phyloP scores from a whole-genome alignment of 2,113 vertebrate species.

The Gulo gulo region DNA sequence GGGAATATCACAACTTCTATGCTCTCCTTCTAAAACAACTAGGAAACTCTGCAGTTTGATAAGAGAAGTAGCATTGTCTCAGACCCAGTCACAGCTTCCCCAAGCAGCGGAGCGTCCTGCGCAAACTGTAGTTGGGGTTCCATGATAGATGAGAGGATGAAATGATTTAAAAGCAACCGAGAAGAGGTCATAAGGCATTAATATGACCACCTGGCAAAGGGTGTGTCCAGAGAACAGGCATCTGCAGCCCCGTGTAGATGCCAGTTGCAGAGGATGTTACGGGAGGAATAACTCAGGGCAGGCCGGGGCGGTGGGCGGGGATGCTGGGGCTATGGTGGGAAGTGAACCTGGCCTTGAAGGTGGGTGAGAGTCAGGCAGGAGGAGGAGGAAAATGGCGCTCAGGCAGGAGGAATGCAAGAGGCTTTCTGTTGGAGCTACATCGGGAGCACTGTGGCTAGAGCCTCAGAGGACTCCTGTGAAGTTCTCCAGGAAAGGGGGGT shows the following conservation, averaged over 20 bases:
- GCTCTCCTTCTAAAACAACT: background rate
- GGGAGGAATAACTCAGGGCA: background rate
- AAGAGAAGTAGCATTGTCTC: background rate
- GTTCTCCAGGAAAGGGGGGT: background rate
- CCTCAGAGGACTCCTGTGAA: background rate
- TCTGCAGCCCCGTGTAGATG: background rate
- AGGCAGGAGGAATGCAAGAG: background rate
- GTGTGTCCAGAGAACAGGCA: background rate
- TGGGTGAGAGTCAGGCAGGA: background rate
- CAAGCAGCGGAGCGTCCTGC: background rate
- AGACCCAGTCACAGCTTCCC: background rate
- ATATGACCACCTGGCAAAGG: background rate
- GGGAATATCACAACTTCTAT: background rate
- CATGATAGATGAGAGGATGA: background rate
- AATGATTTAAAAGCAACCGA: background rate
- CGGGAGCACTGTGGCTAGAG: background rate
- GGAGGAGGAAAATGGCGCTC: background rate
- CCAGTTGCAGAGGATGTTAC: too few relatives aligned
- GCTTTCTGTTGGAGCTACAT: background rate
- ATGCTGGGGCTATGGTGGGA: background rate
- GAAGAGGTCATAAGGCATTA: background rate
- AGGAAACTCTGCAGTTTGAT: background rate
- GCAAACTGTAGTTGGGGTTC: background rate
- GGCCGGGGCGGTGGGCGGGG: background rate
- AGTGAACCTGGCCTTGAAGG: background rate